A percentile compares a stretch with the other conserved stretches of the same genome.
Evolutionary conservation across 2,888 invertebrate species (phyloP).

Genomic region (Corythucha ciliata): DNA sequence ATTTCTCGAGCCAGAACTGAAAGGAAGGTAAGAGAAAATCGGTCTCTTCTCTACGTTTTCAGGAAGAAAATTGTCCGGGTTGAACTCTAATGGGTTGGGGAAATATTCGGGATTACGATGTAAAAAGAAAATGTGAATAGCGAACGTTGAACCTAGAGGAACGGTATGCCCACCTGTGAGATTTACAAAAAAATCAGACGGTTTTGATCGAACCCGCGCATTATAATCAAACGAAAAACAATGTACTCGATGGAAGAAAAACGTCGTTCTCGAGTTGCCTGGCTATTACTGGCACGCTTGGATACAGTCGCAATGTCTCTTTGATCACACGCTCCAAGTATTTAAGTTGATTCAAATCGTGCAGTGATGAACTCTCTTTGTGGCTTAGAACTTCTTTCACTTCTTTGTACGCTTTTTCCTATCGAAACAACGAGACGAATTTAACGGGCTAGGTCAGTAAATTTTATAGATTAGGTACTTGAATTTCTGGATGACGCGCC

Average conservation of each 20-base stretch:
- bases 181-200: not conserved
- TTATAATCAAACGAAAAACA: slow-evolving; percentile 1
- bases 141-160: not conserved
- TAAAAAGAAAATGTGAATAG: not conserved
- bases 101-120: not conserved
- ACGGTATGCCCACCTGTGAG: not conserved
- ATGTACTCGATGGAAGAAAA: slow-evolving; percentile 35
- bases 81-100: not conserved
- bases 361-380: slow-evolving; percentile 6
- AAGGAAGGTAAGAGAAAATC: slow-evolving; percentile 6
- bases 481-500: not conserved
- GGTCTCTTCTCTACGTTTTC: slow-evolving; percentile 1
- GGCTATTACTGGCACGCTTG: slow-evolving; percentile 6
- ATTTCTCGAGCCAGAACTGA: slow-evolving; percentile 2
- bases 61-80: slow-evolving; percentile 4
- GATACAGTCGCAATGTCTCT: slow-evolving; percentile 13
- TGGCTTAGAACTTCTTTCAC: not conserved
- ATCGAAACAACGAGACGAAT: no score
- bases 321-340: slow-evolving; percentile 2
- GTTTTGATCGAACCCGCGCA: not conserved
- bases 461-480: not conserved
- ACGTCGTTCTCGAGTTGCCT: slow-evolving; percentile 4
- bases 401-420: not conserved
- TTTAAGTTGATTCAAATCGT: slow-evolving; percentile 7
- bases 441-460: not conserved